Conservation (phyloP, 2,113 vertebrate species). For the Dascyllus trimaculatus region DNA sequence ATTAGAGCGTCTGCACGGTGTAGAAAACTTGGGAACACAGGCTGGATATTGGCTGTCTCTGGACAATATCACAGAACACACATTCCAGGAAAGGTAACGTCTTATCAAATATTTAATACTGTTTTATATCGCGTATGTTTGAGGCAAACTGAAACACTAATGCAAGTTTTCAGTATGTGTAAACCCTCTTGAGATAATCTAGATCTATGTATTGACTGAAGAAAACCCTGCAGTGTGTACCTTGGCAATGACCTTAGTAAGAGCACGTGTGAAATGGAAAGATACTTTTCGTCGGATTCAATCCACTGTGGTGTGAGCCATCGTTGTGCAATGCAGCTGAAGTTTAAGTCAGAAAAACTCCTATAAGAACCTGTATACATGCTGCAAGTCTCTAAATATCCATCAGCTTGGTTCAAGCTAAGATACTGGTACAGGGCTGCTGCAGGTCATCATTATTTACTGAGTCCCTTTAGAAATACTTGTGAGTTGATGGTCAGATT, state of each 20-base stretch:
- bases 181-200: neutral
- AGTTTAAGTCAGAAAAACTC: neutral
- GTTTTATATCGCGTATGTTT: neutral
- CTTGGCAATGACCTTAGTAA: slow-evolving; percentile 69
- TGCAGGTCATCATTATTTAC: neutral
- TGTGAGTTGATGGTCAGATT: too few species aligned
- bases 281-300: neutral
- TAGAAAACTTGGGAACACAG: neutral
- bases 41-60: slow-evolving; percentile 5
- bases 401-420: too few species aligned
- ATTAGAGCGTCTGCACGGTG: neutral
- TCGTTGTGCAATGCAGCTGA: neutral
- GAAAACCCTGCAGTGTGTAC: slow-evolving; percentile 10
- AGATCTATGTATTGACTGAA: slow-evolving; percentile 2
- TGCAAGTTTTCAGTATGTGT: neutral
- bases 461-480: neutral
- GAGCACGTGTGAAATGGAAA: slow-evolving; percentile 58
- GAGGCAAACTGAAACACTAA: neutral
- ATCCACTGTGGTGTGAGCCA: neutral
- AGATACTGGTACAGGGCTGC: too few species aligned
- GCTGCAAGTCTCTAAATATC: too few species aligned
- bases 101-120: neutral
- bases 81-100: neutral
- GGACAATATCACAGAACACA: neutral
- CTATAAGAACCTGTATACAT: too few species aligned